Percentiles rank a stretch among this genome's conserved stretches.
phyloP scores from a whole-genome alignment of 2,113 vertebrate species.

The Dromiciops gliroides region DNA sequence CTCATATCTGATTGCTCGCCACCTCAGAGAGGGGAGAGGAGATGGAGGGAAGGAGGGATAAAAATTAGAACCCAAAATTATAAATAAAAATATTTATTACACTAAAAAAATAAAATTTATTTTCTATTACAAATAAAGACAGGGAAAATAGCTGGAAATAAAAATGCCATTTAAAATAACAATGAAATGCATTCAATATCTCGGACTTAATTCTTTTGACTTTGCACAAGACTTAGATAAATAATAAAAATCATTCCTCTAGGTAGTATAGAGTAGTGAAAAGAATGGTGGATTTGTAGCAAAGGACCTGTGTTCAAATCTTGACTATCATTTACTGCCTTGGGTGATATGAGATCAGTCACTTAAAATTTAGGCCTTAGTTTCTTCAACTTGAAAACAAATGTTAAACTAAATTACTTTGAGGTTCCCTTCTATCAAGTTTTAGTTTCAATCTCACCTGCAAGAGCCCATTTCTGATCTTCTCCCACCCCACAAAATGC shows the following conservation, averaged over 20 bases:
- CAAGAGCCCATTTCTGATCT: background rate
- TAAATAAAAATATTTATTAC: no score
- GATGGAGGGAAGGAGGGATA: no score
- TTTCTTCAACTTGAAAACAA: background rate
- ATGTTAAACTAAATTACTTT: background rate
- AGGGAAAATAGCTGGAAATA: background rate
- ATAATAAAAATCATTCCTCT: background rate
- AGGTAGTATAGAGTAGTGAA: background rate
- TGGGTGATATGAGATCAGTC: background rate
- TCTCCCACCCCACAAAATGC: background rate
- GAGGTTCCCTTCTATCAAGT: background rate
- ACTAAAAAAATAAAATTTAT: background rate
- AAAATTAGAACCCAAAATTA: no score
- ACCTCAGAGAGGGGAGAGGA: no score
- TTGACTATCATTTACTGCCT: no score
- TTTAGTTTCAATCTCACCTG: background rate
- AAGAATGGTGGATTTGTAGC: background rate
- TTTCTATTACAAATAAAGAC: background rate
- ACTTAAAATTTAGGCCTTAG: background rate
- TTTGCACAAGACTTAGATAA: background rate
- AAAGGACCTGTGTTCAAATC: background rate
- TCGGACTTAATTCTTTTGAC: background rate
- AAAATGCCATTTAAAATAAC: background rate
- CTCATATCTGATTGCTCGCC: no score
- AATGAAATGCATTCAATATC: background rate